These are phyloP conservation scores for Chrysolina americana DNA, from an alignment of 2,888 invertebrate genomes.

Conservation along the genomic window DNA sequence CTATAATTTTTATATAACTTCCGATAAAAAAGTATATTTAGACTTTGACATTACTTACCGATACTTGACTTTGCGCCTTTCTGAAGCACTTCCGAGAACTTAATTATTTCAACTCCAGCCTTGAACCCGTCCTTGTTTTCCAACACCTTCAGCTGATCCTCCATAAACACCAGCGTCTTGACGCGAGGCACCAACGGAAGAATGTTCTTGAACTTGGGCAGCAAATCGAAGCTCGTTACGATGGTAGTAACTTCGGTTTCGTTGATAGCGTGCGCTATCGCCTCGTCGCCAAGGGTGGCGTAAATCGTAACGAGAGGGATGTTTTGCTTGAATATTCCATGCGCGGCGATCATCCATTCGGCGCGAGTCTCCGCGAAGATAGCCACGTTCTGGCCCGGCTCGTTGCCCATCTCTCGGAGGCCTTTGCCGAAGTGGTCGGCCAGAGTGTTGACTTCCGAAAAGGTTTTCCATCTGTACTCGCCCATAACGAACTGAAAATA, in stretches of 20 bases:
- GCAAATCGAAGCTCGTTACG: conserved; percentile 92
- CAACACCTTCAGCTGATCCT: conserved; percentile 85
- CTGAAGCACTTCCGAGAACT: conserved; percentile 81
- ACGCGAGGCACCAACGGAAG: conserved; percentile 82
- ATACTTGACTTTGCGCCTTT: conserved; percentile 70
- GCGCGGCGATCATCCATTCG: conserved; percentile 98
- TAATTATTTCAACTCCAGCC: conserved; percentile 79
- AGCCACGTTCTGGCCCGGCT: conserved; percentile 83
- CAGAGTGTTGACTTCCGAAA: conserved; percentile 82
- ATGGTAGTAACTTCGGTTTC: conserved; percentile 96
- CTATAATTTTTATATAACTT: too few species aligned
- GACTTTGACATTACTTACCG: conserved; percentile 63
- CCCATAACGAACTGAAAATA: conserved; percentile 88
- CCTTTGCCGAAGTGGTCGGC: conserved; percentile 88
- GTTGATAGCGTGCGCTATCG: conserved; percentile 95
- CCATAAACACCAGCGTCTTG: conserved; percentile 87
- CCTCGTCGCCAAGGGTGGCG: conserved; percentile 95
- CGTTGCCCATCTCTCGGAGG: conserved; percentile 83
- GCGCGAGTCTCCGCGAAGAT: conserved; percentile 98
- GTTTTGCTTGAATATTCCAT: conserved; percentile 95
- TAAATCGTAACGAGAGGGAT: conserved; percentile 98
- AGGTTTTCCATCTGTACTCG: conserved; percentile 92
- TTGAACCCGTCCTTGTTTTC: conserved; percentile 79
- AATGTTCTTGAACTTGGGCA: conserved; percentile 91
- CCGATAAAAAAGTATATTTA: too few species aligned